Conservation (phyloP, 2,888 invertebrate species). For the Drosophila neotestacea region DNA sequence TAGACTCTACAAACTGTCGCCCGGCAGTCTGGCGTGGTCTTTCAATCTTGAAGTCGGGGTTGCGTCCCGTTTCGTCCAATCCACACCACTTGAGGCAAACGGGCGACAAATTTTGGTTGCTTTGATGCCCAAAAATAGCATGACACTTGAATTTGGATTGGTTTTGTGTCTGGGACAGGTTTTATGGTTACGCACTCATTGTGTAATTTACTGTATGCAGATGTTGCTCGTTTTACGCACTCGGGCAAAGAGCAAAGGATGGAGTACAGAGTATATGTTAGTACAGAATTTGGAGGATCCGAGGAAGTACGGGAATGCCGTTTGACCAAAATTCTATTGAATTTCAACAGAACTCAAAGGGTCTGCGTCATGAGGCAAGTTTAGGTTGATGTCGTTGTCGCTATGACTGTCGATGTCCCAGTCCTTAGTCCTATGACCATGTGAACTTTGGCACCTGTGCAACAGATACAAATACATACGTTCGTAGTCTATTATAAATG, state of each 20-base stretch:
- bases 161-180: constrained; percentile 58
- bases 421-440: constrained; percentile 35
- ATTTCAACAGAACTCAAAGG: constrained; percentile 65
- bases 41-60: constrained; percentile 16
- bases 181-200: constrained; percentile 69
- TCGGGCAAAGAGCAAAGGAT: constrained; percentile 1
- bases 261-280: background rate
- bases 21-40: constrained; percentile 66
- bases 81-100: constrained; percentile 62
- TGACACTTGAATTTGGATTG: constrained; percentile 74
- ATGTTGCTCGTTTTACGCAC: constrained; percentile 54
- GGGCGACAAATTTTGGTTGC: constrained; percentile 68
- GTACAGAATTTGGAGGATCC: background rate
- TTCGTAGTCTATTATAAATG: constrained; percentile 65
- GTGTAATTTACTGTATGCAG: constrained; percentile 74
- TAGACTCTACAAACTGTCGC: constrained; percentile 62
- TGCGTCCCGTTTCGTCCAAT: constrained; percentile 2
- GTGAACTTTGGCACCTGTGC: constrained; percentile 72
- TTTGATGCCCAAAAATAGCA: constrained; percentile 65
- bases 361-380: constrained; percentile 14
- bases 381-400: constrained; percentile 12
- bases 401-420: background rate
- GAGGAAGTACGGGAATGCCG: constrained; percentile 69
- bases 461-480: constrained; percentile 42
- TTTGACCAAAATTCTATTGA: constrained; percentile 63